phyloP scores from a whole-genome alignment of 2,888 invertebrate species.

The Flabesymbios commensalis region DNA sequence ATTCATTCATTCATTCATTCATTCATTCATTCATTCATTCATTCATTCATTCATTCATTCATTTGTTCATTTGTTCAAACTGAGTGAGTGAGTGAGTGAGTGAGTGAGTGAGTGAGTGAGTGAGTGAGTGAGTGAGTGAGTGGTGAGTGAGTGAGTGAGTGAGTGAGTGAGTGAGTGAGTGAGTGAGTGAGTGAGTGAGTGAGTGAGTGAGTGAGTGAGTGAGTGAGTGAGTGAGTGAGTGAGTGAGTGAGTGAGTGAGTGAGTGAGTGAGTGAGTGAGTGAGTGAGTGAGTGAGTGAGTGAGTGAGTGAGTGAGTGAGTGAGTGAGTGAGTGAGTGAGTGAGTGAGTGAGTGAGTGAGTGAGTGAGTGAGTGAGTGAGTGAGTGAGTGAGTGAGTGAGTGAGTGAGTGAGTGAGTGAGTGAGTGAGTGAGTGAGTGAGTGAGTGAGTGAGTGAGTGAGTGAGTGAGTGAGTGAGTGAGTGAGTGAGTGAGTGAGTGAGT shows the following conservation, averaged over 20 bases:
- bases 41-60: too few species aligned
- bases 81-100: conserved; percentile 22
- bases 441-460: not conserved
- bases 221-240: conserved; percentile 14
- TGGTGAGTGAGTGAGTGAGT: conserved; percentile 16
- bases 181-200: conserved; percentile 22
- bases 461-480: conserved; percentile 3
- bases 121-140: conserved; percentile 15
- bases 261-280: conserved; percentile 17
- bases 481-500: conserved; percentile 8
- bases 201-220: conserved; percentile 22
- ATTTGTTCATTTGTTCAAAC: conserved; percentile 3
- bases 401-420: conserved; percentile 11
- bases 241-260: conserved; percentile 17
- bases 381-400: conserved; percentile 7
- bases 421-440: conserved; percentile 12
- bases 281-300: conserved; percentile 14
- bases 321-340: conserved; percentile 19
- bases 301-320: conserved; percentile 17
- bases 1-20: too few species aligned
- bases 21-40: too few species aligned
- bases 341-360: conserved; percentile 19
- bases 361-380: conserved; percentile 13
- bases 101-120: conserved; percentile 20
- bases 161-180: conserved; percentile 16